Conservation (phyloP, 2,113 vertebrate genomes). For the Sinocyclocheilus anophthalmus region DNA sequence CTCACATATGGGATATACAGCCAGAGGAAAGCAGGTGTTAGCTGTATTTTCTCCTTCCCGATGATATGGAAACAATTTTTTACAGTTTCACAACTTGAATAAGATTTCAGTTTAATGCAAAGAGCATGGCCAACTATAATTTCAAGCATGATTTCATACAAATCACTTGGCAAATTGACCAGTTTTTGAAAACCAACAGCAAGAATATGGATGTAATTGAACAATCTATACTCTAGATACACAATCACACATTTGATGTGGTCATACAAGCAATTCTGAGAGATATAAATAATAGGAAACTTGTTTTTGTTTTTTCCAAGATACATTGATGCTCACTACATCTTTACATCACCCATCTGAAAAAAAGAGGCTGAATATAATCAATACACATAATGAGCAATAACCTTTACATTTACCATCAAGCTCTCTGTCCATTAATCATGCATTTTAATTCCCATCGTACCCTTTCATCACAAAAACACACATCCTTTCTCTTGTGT, state of each 20-base stretch:
- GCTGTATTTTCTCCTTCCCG: conserved; percentile 14
- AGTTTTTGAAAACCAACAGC: background rate
- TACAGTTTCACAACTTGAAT: background rate
- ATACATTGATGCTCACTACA: background rate
- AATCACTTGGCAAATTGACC: background rate
- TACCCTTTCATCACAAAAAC: conserved; percentile 25
- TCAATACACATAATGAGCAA: conserved; percentile 31
- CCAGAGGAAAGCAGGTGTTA: conserved; percentile 42
- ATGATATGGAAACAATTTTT: background rate
- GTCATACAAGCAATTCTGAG: background rate
- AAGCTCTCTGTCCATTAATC: conserved; percentile 30
- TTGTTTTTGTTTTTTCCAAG: background rate
- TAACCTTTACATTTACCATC: conserved; percentile 38
- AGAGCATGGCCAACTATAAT: background rate
- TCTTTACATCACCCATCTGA: background rate
- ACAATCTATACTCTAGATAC: background rate
- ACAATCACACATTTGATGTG: no score
- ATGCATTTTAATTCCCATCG: conserved; percentile 1
- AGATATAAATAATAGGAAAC: background rate
- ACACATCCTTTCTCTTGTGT: background rate
- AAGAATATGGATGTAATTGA: background rate
- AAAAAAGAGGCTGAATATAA: background rate
- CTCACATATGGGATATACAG: conserved; percentile 47
- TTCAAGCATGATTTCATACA: background rate
- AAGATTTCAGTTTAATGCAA: background rate